Evolutionary conservation across 2,797 vertebrate species (phyloP).

Genomic region (Artibeus lituratus): DNA sequence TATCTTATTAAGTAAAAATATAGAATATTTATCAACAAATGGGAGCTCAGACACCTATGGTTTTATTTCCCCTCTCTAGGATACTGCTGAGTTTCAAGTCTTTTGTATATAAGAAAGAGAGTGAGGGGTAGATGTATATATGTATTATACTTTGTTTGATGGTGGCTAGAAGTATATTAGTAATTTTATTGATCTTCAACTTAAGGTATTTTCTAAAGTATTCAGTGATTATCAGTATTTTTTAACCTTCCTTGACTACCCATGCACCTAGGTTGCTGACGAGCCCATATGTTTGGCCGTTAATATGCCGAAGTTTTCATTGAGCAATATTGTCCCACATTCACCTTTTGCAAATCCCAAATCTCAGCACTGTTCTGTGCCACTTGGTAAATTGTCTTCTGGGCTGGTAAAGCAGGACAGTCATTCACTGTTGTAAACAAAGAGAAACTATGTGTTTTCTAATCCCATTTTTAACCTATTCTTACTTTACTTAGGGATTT

Average conservation of each 20-base stretch:
- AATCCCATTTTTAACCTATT: neutral
- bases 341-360: neutral
- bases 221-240: neutral
- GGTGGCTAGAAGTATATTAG: neutral
- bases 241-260: neutral
- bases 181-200: neutral
- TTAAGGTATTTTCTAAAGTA: neutral
- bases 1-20: constrained; percentile 9
- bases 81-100: neutral
- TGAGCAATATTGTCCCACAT: neutral
- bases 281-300: neutral
- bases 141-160: neutral
- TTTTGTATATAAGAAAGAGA: neutral
- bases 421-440: neutral
- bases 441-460: neutral
- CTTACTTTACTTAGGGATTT: neutral
- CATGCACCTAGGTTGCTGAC: rapidly evolving
- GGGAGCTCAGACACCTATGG: neutral
- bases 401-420: neutral
- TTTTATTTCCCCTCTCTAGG: neutral
- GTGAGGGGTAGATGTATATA: neutral
- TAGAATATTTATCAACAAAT: neutral
- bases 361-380: neutral
- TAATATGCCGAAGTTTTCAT: neutral
- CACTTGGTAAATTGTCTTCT: neutral